A percentile compares a stretch with the other conserved stretches of the same genome.
Evolutionary conservation across 2,797 vertebrate genomes (phyloP).

Genomic region (Sebastes kiyomatsui): DNA sequence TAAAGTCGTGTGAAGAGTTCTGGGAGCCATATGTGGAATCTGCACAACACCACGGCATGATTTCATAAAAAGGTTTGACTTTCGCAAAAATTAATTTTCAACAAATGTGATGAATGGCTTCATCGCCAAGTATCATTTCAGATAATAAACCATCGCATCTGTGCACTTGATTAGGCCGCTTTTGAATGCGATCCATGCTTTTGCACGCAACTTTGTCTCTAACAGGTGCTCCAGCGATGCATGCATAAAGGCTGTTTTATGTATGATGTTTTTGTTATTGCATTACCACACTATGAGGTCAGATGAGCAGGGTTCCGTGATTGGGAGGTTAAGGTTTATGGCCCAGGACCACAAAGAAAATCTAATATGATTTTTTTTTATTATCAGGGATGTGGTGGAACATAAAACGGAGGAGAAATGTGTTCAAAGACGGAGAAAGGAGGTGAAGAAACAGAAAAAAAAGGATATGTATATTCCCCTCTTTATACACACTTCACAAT

Average conservation of each 20-base stretch:
- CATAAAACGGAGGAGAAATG: conserved; percentile 16
- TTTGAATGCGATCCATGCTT: conserved; percentile 60
- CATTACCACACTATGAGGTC: conserved; percentile 53
- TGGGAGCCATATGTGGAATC: conserved; percentile 72
- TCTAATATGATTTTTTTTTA: conserved; percentile 40
- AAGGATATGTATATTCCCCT: not conserved
- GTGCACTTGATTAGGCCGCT: conserved; percentile 53
- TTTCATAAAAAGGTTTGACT: conserved; percentile 54
- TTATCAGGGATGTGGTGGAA: conserved; percentile 22
- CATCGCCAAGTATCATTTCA: conserved; percentile 69
- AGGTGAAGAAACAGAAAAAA: conserved; percentile 5
- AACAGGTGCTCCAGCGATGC: conserved; percentile 60
- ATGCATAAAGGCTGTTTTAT: conserved; percentile 26
- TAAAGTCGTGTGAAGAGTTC: conserved; percentile 57
- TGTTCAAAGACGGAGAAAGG: conserved; percentile 9
- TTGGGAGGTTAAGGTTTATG: conserved; percentile 41
- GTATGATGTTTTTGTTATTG: conserved; percentile 55
- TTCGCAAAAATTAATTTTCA: conserved; percentile 65
- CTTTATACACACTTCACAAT: not conserved
- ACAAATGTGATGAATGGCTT: conserved; percentile 68
- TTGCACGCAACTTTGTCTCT: conserved; percentile 49
- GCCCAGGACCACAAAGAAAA: conserved; percentile 24
- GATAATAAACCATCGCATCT: conserved; percentile 69
- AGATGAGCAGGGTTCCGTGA: conserved; percentile 34
- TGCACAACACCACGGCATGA: conserved; percentile 47